phyloP scores from a whole-genome alignment of 2,888 invertebrate genomes.

The Kuschelorhynchus macadamiae region DNA sequence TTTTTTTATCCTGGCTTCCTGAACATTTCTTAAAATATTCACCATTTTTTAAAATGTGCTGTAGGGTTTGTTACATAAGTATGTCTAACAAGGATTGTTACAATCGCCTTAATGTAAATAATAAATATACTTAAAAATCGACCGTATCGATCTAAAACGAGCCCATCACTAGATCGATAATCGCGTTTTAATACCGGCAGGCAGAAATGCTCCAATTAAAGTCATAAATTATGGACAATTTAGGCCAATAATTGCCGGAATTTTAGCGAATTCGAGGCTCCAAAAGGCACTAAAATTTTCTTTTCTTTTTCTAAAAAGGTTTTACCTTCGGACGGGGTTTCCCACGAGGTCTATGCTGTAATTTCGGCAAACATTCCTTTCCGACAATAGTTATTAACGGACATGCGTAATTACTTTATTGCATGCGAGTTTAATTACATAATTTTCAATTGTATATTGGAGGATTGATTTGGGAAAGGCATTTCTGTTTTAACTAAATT shows the following conservation, averaged over 20 bases:
- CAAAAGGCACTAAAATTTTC: slow-evolving; percentile 31
- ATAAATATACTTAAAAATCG: no score
- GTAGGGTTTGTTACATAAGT: no score
- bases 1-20: no score
- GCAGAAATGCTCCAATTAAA: slow-evolving; percentile 50
- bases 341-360: slow-evolving; percentile 41
- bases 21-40: no score
- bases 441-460: neutral
- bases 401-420: slow-evolving; percentile 26
- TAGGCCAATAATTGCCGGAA: slow-evolving; percentile 49
- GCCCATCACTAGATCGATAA: slow-evolving; percentile 40
- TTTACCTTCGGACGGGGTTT: slow-evolving; percentile 9
- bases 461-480: no score
- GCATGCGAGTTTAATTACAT: slow-evolving; percentile 30
- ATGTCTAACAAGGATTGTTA: no score
- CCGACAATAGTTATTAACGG: slow-evolving; percentile 35
- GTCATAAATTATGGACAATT: slow-evolving; percentile 52
- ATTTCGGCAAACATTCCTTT: slow-evolving; percentile 38
- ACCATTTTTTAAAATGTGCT: no score
- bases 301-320: slow-evolving; percentile 33
- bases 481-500: no score
- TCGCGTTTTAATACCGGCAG: slow-evolving; percentile 45
- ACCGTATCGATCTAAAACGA: neutral
- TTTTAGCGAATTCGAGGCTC: slow-evolving; percentile 45
- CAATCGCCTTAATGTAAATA: no score